Evolutionary conservation across 1,140 invertebrate species (phyloP).

Genomic region (Cydia amplana): DNA sequence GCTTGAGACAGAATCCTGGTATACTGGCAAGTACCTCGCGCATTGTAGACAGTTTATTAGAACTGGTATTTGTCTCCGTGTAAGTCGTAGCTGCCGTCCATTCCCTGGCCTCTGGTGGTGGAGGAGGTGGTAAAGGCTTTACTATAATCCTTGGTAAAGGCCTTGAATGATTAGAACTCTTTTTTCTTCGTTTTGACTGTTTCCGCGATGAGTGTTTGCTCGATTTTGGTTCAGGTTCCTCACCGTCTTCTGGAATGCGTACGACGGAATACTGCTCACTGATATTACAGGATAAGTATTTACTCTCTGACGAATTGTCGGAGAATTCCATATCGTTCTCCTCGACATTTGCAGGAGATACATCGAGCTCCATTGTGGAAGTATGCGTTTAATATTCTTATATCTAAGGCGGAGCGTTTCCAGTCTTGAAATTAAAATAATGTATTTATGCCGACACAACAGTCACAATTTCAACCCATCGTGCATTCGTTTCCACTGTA

Average conservation of each 20-base stretch:
- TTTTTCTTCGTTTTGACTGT: conserved; percentile 88
- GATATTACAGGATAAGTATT: conserved; percentile 66
- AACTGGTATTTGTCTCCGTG: conserved; percentile 58
- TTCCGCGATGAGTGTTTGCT: conserved; percentile 81
- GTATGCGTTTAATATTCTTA: conserved; percentile 43
- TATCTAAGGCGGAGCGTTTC: conserved; percentile 29
- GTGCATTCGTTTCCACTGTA: conserved; percentile 50
- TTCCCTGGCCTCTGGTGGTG: conserved; percentile 72
- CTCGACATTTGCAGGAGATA: conserved; percentile 59
- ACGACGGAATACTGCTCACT: conserved; percentile 72
- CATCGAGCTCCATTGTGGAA: conserved; percentile 68
- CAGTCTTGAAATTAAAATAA: conserved; percentile 51
- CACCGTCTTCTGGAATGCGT: conserved; percentile 70
- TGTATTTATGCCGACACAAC: conserved; percentile 66
- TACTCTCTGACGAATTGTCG: conserved; percentile 69
- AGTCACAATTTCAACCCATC: conserved; percentile 76
- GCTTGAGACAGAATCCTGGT: conserved; percentile 93
- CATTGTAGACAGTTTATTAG: conserved; percentile 85
- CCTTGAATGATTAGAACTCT: conserved; percentile 86
- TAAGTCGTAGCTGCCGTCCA: conserved; percentile 73
- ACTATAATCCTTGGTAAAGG: conserved; percentile 85
- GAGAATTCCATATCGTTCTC: conserved; percentile 69
- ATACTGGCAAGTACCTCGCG: conserved; percentile 92
- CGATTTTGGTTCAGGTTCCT: conserved; percentile 49
- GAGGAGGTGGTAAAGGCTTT: conserved; percentile 84